Base-by-base conservation (phyloP, 2,797 vertebrate genomes). In the Sciaenops ocellatus region DNA sequence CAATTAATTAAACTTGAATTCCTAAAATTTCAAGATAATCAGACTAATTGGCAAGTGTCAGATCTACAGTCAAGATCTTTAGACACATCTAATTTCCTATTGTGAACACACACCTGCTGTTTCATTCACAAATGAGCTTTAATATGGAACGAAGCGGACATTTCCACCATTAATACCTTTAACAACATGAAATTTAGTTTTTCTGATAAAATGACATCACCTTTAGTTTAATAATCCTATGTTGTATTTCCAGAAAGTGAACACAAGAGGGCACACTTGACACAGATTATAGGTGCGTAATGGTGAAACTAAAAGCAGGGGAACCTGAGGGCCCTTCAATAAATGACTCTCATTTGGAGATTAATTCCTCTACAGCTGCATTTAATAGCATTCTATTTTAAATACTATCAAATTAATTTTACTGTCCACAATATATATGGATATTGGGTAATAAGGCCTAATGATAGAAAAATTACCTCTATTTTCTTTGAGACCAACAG, bases 261-360 rank as follows among this genome's bases (percentile, higher is more conserved):
- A 8, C 90, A 91, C 78, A 50, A 92, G 92, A 72, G 51, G 90
- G 89, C 81, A 85, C 69, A 18, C 62, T 79, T 65, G 76, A 28
- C 73, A 24, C n/a, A 48, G 6, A 56, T 2, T 1, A 0, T 4
- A 48, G 26, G 24, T 12, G 47, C 13, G 17, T 26, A 8, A 18
- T 1, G 16, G 10, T 46, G 47, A 16, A 28, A 10, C 1, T 16
- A 11, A 56, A 61, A 59, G 5, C 34, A 52, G 42, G 5, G 52
- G 4, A 55, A 15, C 28, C 30, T 0, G 0, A 60, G 55, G n/a
- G 24, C 7, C 41, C 9, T 18, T 59, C 41, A 61, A 11, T 13
- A 41, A 48, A 28, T 47, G 9, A n/a, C 20, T 47, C 15, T 73
- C 15, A 42, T 69, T 42, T 74, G 2, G 50, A 56, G 13, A 30